Evolutionary conservation across 2,797 vertebrate genomes (phyloP), one percentile per base, ranked within the genome.

Genomic region (Kryptopterus vitreolus): DNA sequence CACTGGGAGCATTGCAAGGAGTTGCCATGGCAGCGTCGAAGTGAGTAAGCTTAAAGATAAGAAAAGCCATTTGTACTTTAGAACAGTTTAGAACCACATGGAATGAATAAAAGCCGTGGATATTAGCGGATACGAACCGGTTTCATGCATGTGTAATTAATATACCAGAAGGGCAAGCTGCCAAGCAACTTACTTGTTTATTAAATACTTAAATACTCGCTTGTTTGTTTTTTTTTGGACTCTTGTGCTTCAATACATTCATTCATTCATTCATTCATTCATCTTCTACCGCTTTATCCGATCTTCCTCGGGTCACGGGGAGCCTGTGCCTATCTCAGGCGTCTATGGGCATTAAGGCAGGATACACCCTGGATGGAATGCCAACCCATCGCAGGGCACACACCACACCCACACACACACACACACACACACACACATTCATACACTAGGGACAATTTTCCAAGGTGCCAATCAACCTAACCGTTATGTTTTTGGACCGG

Each of bases 1-100:
- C 43, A 31, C 33, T 31, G 58, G 38, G 74, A 76, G 38, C 73
- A 61, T 62, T 62, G 43, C 38, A 31, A n/a, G 38, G 50, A 62
- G 74, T 62, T 76, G 26, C 74, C 58, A 76, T 76, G 74, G 74
- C 38, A 75, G 24, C 57, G 31, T n/a, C 46, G 58, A 75, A 61
- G 73, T 62, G n/a, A 50, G 58, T 31, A 62, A 76, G 58, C 74
- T 35, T 55, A 74, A 58, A 13, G 55, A 58, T 33, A 74, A 74
- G 35, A 15, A 74, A 62, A 62, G 20, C 48, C 43, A 22, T 76
- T 76, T 76, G 13, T n/a, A 76, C 74, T 76, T 76, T 62, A n/a
- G 8, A 1, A 63, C 62, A 31, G 58, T 76, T 76, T 31, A 46
- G 5, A 62, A 50, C 74, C 59, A 24, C 4, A 48, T 50, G 74